Evolutionary conservation across 2,797 vertebrate genomes (phyloP).

Genomic region (Sebastes minor): DNA sequence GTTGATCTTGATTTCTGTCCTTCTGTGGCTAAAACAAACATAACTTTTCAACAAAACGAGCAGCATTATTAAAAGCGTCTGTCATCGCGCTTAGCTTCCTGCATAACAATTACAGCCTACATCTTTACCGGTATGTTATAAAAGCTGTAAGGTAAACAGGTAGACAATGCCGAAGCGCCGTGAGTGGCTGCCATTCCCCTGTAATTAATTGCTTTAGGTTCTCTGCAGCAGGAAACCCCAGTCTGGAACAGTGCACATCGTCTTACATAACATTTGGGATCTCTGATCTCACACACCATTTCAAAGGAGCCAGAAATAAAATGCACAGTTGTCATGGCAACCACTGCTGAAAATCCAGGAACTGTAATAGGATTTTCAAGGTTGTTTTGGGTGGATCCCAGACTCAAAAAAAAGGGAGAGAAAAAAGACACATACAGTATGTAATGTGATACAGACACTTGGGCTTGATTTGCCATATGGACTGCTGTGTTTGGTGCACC

Average conservation of each 20-base stretch:
- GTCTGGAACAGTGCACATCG: conserved; percentile 69
- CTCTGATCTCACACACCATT: conserved; percentile 77
- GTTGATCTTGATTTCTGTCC: not conserved
- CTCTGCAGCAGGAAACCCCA: conserved; percentile 80
- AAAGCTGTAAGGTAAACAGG: conserved; percentile 39
- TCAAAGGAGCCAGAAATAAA: conserved; percentile 83
- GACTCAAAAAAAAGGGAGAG: conserved; percentile 2
- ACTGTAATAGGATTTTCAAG: conserved; percentile 78
- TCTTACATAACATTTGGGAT: conserved; percentile 80
- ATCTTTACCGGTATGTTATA: conserved; percentile 16
- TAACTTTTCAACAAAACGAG: conserved; percentile 7
- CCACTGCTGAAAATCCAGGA: conserved; percentile 75
- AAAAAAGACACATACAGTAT: conserved; percentile 29
- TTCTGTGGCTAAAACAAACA: not conserved
- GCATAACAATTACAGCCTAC: conserved; percentile 25
- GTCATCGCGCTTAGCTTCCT: conserved; percentile 8
- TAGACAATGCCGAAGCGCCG: conserved; percentile 10
- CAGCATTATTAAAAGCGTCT: conserved; percentile 21
- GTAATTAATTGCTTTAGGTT: conserved; percentile 71
- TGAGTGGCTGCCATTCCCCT: conserved; percentile 45
- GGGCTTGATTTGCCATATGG: not conserved
- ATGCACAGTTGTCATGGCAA: conserved; percentile 83
- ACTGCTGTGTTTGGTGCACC: not conserved
- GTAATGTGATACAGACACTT: conserved; percentile 30
- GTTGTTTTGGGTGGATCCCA: conserved; percentile 71